phyloP scores from a whole-genome alignment of 2,113 vertebrate genomes.

The Menura novaehollandiae region DNA sequence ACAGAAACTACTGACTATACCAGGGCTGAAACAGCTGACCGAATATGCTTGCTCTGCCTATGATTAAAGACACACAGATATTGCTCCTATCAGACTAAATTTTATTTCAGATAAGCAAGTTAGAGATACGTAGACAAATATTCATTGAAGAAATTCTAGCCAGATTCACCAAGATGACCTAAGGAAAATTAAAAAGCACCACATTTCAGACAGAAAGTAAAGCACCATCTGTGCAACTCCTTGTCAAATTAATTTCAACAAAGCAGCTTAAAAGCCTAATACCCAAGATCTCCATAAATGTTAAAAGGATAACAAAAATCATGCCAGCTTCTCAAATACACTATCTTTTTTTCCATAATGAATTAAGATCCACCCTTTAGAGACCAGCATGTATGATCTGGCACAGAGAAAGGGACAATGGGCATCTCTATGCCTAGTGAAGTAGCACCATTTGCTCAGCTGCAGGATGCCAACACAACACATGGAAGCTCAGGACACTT shows the following conservation, averaged over 20 bases:
- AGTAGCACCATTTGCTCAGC: neutral
- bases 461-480: neutral
- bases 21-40: neutral
- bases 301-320: neutral
- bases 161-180: neutral
- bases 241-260: constrained; percentile 47
- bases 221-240: constrained; percentile 50
- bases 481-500: neutral
- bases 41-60: neutral
- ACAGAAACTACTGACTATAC: neutral
- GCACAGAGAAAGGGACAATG: neutral
- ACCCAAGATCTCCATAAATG: constrained; percentile 16
- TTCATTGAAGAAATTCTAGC: neutral
- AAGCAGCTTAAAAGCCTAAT: constrained; percentile 60
- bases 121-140: neutral
- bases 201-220: constrained; percentile 53
- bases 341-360: neutral
- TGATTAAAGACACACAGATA: neutral
- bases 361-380: neutral
- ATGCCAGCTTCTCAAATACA: neutral
- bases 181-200: constrained; percentile 41
- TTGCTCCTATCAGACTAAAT: neutral
- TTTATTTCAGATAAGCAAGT: constrained; percentile 15
- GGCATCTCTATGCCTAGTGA: neutral
- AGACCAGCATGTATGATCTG: neutral